These are phyloP conservation scores for Amphibalanus amphitrite DNA, from an alignment of 1,140 invertebrate species.

Conservation along the genomic window DNA sequence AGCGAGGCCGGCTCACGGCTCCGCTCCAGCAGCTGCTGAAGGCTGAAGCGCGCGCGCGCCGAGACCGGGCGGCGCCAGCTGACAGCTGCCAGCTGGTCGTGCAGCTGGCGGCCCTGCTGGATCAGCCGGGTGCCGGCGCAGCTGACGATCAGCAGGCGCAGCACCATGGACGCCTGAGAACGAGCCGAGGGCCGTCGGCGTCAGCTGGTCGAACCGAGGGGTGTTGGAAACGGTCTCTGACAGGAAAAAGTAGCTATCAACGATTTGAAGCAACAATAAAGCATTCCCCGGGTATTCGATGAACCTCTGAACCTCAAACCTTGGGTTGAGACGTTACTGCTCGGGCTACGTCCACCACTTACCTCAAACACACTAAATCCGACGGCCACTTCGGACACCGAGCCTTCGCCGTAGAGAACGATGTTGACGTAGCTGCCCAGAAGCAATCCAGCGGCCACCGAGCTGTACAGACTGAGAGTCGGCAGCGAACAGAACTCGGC, in stretches of 20 bases:
- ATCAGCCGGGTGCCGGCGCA: not conserved
- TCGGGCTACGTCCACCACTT: no score
- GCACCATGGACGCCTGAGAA: no score
- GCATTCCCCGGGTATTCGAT: no score
- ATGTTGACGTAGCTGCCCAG: not conserved
- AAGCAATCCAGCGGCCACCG: not conserved
- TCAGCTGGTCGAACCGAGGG: no score
- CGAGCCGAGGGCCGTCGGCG: no score
- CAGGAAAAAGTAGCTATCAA: no score
- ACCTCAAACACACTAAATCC: not conserved
- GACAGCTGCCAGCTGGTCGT: not conserved
- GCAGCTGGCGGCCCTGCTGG: not conserved
- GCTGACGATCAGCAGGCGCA: not conserved
- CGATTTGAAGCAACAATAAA: no score
- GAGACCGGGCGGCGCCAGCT: not conserved
- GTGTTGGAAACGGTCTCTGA: no score
- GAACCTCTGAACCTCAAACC: no score
- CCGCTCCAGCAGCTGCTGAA: not conserved
- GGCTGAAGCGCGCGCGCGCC: not conserved
- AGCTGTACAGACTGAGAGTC: not conserved
- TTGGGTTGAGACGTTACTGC: no score
- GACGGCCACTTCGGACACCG: not conserved
- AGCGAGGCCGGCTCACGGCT: not conserved
- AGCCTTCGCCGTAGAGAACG: not conserved
- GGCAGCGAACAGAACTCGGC: not conserved